These are phyloP conservation scores for Lemur catta DNA, from an alignment of 2,797 vertebrate species.

Conservation along the genomic window DNA sequence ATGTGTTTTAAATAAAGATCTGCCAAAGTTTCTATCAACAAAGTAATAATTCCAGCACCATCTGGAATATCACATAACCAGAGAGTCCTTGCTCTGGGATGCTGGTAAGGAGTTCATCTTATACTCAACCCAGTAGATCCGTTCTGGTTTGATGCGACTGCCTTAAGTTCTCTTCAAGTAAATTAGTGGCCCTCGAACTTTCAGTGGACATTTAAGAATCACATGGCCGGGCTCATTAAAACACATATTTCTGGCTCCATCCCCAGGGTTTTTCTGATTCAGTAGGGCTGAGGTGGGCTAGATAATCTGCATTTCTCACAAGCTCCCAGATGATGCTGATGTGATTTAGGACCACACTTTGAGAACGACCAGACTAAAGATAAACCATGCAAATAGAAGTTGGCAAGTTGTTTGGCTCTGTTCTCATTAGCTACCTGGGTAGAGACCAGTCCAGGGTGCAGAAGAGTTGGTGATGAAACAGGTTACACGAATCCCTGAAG, in stretches of 20 bases:
- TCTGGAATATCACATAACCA: neutral
- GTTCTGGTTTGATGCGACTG: neutral
- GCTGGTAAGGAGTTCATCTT: neutral
- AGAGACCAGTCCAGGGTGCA: neutral
- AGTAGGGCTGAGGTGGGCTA: neutral
- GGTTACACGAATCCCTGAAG: neutral
- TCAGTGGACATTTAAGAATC: neutral
- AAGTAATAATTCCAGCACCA: neutral
- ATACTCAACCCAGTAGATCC: neutral
- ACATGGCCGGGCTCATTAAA: neutral
- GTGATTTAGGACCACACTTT: neutral
- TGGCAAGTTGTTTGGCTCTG: neutral
- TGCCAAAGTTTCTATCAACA: neutral
- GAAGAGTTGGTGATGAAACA: neutral
- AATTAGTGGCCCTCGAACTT: neutral
- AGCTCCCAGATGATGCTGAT: neutral
- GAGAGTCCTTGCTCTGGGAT: neutral
- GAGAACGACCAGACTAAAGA: neutral
- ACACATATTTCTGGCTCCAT: conserved; percentile 14
- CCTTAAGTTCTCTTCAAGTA: conserved; percentile 12
- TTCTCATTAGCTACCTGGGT: neutral
- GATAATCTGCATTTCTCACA: conserved; percentile 21
- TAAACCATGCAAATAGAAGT: neutral
- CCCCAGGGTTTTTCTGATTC: neutral
- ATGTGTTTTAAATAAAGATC: neutral